These are phyloP conservation scores for Etheostoma perlongum DNA, from an alignment of 2,797 vertebrate species.

Conservation along the genomic window DNA sequence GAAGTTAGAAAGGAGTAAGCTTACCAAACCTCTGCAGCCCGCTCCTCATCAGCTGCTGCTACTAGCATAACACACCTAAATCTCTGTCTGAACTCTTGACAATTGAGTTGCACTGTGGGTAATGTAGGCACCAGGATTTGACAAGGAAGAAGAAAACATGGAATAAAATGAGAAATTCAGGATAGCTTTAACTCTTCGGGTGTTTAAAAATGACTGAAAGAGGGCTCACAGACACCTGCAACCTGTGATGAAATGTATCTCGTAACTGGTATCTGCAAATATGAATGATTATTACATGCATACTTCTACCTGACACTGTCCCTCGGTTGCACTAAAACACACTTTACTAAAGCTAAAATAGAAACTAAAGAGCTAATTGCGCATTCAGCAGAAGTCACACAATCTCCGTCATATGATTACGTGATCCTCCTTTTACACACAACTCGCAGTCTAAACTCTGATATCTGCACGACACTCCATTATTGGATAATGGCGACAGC, in stretches of 20 bases:
- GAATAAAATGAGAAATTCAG: neutral
- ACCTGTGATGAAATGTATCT: neutral
- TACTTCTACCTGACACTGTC: neutral
- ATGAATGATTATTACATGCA: neutral
- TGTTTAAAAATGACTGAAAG: neutral
- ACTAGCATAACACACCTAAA: neutral
- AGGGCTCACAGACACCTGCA: neutral
- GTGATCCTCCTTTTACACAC: constrained; percentile 33
- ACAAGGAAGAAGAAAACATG: neutral
- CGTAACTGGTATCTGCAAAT: constrained; percentile 2
- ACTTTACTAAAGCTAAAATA: constrained; percentile 3
- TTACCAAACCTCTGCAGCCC: neutral
- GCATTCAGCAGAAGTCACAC: constrained; percentile 43
- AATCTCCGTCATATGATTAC: constrained; percentile 31
- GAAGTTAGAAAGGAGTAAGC: neutral
- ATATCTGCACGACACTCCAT: constrained; percentile 53
- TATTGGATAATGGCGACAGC: constrained; percentile 63
- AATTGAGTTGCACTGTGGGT: constrained; percentile 6
- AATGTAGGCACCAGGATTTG: neutral
- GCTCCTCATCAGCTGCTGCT: neutral
- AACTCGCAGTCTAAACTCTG: constrained; percentile 52
- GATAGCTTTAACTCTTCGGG: neutral
- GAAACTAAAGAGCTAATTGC: constrained; percentile 23
- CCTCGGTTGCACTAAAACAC: constrained; percentile 23
- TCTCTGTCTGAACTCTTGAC: neutral